phyloP scores from a whole-genome alignment of 2,113 vertebrate species.

The Solea senegalensis region DNA sequence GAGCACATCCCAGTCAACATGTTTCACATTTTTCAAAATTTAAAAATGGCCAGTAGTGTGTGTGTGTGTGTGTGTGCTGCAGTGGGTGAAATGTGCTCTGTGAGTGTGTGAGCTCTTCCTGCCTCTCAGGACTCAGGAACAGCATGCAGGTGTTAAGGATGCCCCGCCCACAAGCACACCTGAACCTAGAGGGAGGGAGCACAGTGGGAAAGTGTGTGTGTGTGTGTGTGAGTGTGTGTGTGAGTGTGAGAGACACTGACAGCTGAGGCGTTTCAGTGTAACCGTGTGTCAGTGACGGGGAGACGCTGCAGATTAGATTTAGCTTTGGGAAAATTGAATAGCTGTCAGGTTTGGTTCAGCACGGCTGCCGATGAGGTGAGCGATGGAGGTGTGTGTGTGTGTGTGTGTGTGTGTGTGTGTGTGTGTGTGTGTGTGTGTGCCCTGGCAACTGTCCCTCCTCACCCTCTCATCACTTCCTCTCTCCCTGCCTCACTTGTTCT shows the following conservation, averaged over 20 bases:
- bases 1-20: too few relatives aligned
- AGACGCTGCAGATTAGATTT: conserved; percentile 75
- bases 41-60: too few relatives aligned
- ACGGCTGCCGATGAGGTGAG: conserved; percentile 63
- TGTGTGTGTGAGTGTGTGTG: neutral
- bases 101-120: too few relatives aligned
- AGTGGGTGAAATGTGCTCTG: too few relatives aligned
- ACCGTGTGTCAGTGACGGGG: conserved; percentile 60
- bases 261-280: conserved; percentile 64
- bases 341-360: conserved; percentile 73
- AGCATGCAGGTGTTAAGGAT: too few relatives aligned
- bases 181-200: too few relatives aligned
- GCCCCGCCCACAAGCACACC: too few relatives aligned
- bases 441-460: conserved; percentile 49
- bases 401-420: conserved; percentile 42
- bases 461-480: conserved; percentile 1
- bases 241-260: conserved; percentile 43
- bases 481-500: conserved; percentile 24
- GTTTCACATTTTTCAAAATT: too few relatives aligned
- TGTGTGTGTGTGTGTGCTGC: too few relatives aligned
- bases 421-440: conserved; percentile 27
- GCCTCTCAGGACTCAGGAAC: too few relatives aligned
- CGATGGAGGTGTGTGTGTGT: conserved; percentile 42
- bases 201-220: too few relatives aligned
- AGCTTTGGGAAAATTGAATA: conserved; percentile 79